Evolutionary conservation across 2,797 vertebrate genomes (phyloP), one percentile per base, ranked within the genome.

Genomic region (Streptopelia turtur): DNA sequence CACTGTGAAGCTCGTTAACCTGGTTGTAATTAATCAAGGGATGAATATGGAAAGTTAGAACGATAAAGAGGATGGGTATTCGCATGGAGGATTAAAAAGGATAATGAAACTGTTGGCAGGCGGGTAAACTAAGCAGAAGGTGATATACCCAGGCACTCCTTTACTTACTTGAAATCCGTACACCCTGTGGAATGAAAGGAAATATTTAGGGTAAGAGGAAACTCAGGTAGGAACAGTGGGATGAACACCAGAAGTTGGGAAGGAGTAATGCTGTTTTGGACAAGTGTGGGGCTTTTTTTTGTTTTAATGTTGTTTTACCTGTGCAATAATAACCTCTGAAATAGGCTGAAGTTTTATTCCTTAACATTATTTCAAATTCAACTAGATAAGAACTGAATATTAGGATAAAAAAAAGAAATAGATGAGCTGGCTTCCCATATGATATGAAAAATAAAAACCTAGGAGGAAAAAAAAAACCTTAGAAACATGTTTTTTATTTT

Each of bases 401-500:
- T 77, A 63, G n/a, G 43, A 45, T 8, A 39, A 25, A 59, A 55
- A 39, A 27, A 13, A 50, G 9, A 23, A 50, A 50, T 4, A 66
- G 18, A 25, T 47, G 41, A 76, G 16, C 35, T 64, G n/a, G 7
- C 28, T 75, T 92, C n/a, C 21, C 14, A 2, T 21, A 18, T 11
- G n/a, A 52, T 37, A 20, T 50, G 43, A 64, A 72, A 87, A 86
- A 53, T 18, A 30, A 61, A 72, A 87, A 27, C 5, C 2, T 33
- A 27, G n/a, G 30, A 41, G 66, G 35, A 4, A 28, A 59, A 64
- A 76, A 43, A 13, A 5, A 37, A 5, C 1, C 10, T 11, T 72
- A 2, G 69, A 65, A 33, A 4, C 2, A 11, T 2, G 1, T 0
- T 11, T 69, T 77, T 83, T 2, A 10, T 43, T 25, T 68, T 70